Conservation (phyloP, 2,888 invertebrate species). For the Cerceris rybyensis region DNA sequence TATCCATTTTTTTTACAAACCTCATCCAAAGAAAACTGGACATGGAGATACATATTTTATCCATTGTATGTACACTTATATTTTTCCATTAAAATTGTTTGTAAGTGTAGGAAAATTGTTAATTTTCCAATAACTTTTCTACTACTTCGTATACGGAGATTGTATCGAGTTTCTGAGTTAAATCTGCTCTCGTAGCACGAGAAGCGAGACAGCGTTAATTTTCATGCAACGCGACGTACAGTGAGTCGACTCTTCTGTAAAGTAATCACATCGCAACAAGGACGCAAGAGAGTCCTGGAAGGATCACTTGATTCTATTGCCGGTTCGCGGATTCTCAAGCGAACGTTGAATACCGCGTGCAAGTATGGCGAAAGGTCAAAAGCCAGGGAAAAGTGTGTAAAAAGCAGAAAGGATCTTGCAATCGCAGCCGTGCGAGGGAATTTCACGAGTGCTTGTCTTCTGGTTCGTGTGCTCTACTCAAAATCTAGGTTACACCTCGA, state of each 20-base stretch:
- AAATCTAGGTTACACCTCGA: conserved; percentile 60
- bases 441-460: conserved; percentile 60
- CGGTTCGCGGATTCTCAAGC: conserved; percentile 1
- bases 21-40: too few species aligned
- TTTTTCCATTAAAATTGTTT: too few species aligned
- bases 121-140: too few species aligned
- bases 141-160: neutral
- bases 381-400: conserved; percentile 14
- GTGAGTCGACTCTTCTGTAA: neutral
- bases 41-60: too few species aligned
- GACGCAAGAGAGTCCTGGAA: conserved; percentile 7
- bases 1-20: too few species aligned
- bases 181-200: neutral
- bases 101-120: too few species aligned
- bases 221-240: conserved; percentile 1
- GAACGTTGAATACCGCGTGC: conserved; percentile 1
- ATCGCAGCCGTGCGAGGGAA: conserved; percentile 45
- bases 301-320: conserved; percentile 2
- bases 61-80: too few species aligned
- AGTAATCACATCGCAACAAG: neutral
- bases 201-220: neutral
- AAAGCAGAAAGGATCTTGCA: conserved; percentile 39
- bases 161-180: neutral
- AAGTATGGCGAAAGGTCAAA: conserved; percentile 39
- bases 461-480: conserved; percentile 56